Evolutionary conservation across 1,140 invertebrate genomes (phyloP).

Genomic region (Drosophila sulfurigaster): DNA sequence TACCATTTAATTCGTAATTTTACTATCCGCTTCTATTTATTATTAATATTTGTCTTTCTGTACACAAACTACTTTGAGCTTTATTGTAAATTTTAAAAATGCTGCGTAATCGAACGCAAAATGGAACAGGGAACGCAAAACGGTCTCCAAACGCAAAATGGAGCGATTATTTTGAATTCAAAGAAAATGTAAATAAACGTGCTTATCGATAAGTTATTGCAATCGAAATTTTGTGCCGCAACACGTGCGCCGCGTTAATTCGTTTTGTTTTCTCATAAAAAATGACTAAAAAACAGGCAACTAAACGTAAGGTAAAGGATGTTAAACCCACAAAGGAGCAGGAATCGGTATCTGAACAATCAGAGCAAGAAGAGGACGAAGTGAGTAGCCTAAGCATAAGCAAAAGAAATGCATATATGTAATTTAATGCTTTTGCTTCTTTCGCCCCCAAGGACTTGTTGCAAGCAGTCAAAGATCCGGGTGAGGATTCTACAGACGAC

Average conservation of each 20-base stretch:
- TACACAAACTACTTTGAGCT: not conserved
- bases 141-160: slow-evolving; percentile 2
- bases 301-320: slow-evolving; percentile 67
- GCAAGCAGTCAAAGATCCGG: slow-evolving; percentile 71
- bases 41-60: slow-evolving; percentile 25
- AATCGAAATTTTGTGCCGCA: slow-evolving; percentile 61
- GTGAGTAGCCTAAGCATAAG: slow-evolving; percentile 28
- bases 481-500: slow-evolving; percentile 75
- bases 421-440: slow-evolving; percentile 31
- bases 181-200: slow-evolving; percentile 4
- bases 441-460: slow-evolving; percentile 56
- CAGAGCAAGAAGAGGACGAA: slow-evolving; percentile 69
- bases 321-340: slow-evolving; percentile 52
- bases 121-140: slow-evolving; percentile 4
- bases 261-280: slow-evolving; percentile 69
- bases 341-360: slow-evolving; percentile 48
- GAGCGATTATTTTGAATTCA: slow-evolving; percentile 15
- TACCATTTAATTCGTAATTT: too few species aligned
- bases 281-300: slow-evolving; percentile 67
- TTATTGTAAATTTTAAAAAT: slow-evolving; percentile 10
- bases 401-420: not conserved
- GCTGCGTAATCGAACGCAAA: slow-evolving; percentile 1
- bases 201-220: slow-evolving; percentile 25
- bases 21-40: not conserved
- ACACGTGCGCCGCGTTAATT: slow-evolving; percentile 70